These are phyloP conservation scores for Trichonephila clavata DNA, from an alignment of 1,140 invertebrate species.

Conservation along the genomic window DNA sequence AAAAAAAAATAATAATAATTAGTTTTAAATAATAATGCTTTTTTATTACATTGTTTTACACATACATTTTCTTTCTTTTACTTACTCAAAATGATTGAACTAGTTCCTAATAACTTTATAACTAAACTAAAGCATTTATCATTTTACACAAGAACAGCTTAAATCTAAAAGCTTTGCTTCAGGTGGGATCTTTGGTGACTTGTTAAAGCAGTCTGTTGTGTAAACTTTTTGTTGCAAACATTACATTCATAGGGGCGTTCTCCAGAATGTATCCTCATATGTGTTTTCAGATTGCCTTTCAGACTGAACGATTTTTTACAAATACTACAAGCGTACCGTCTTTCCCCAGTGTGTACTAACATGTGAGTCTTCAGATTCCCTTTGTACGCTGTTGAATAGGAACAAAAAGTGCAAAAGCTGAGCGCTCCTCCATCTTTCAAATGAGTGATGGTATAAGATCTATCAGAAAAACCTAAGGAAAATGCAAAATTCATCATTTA, in stretches of 20 bases:
- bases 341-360: conserved; percentile 52
- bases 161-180: neutral
- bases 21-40: too few relatives aligned
- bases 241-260: conserved; percentile 46
- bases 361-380: conserved; percentile 64
- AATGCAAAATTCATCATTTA: neutral
- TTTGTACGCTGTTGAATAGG: conserved; percentile 56
- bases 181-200: conserved; percentile 44
- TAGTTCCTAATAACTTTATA: too few relatives aligned
- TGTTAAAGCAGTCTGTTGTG: conserved; percentile 32
- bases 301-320: conserved; percentile 78
- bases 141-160: too few relatives aligned
- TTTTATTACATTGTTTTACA: too few relatives aligned
- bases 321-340: conserved; percentile 78
- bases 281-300: conserved; percentile 77
- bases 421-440: neutral
- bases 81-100: too few relatives aligned
- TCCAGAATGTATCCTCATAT: conserved; percentile 41
- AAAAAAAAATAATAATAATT: too few relatives aligned
- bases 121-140: too few relatives aligned
- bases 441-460: neutral
- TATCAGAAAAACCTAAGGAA: neutral
- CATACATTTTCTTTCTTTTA: too few relatives aligned
- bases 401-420: conserved; percentile 27
- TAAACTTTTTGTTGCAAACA: conserved; percentile 45